These are phyloP conservation scores for Troides oblongomaculatus DNA, from an alignment of 2,888 invertebrate species.

Conservation along the genomic window DNA sequence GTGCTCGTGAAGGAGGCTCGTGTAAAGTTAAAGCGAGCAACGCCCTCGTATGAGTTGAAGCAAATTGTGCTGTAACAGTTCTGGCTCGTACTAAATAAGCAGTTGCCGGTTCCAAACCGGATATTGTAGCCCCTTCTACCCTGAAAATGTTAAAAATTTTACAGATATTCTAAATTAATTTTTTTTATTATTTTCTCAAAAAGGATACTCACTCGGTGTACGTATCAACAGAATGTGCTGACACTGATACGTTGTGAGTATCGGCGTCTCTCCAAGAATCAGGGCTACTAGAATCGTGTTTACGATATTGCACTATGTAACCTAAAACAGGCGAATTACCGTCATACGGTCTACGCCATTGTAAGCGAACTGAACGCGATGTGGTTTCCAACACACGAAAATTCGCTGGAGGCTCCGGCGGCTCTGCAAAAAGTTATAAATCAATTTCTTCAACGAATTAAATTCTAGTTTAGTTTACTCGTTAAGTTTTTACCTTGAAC, in stretches of 20 bases:
- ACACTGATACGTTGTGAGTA: constrained; percentile 79
- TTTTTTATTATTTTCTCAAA: not conserved
- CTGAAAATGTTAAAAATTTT: constrained; percentile 39
- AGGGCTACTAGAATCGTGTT: constrained; percentile 72
- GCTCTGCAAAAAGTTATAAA: constrained; percentile 72
- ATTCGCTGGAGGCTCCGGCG: constrained; percentile 86
- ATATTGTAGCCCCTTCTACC: constrained; percentile 65
- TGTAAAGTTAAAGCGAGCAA: constrained; percentile 67
- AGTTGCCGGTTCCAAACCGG: constrained; percentile 70
- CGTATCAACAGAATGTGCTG: constrained; percentile 54
- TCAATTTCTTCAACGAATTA: not conserved
- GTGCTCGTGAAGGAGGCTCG: constrained; percentile 69
- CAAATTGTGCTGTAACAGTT: constrained; percentile 70
- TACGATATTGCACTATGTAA: constrained; percentile 87
- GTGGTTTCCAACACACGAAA: constrained; percentile 83
- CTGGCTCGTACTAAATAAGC: constrained; percentile 69
- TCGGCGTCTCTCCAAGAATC: constrained; percentile 81
- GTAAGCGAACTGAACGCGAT: constrained; percentile 80
- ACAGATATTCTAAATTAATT: too few relatives aligned
- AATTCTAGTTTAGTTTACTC: not conserved
- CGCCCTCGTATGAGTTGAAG: constrained; percentile 70
- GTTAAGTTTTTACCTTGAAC: constrained; percentile 82
- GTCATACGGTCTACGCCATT: constrained; percentile 88
- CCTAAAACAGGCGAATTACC: constrained; percentile 90
- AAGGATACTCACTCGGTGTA: constrained; percentile 60